Evolutionary conservation across 2,888 invertebrate genomes (phyloP).

Genomic region (Ephialtes manifestator): DNA sequence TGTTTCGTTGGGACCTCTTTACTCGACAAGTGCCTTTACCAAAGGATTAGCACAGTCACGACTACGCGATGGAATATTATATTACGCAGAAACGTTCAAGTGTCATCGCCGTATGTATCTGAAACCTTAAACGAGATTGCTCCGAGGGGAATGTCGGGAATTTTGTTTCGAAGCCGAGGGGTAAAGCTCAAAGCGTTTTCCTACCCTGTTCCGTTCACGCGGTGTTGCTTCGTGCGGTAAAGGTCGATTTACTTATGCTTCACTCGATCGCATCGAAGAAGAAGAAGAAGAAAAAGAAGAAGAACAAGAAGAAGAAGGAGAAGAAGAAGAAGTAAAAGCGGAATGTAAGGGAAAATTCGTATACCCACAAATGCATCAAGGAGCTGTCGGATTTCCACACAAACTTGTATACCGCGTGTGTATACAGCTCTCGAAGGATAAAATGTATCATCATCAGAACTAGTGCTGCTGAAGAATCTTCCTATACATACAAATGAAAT

Average conservation of each 20-base stretch:
- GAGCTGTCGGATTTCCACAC: slow-evolving; percentile 63
- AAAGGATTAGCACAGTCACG: slow-evolving; percentile 8
- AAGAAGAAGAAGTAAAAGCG: slow-evolving; percentile 14
- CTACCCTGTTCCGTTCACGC: not conserved
- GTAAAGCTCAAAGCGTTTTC: not conserved
- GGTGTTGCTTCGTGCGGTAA: not conserved
- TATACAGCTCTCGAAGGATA: slow-evolving; percentile 13
- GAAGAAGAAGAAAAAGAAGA: not conserved
- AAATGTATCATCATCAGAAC: slow-evolving; percentile 31
- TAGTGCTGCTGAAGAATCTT: slow-evolving; percentile 53
- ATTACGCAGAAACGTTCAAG: slow-evolving; percentile 9
- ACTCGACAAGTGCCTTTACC: not conserved
- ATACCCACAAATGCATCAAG: slow-evolving; percentile 54
- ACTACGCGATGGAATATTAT: slow-evolving; percentile 9
- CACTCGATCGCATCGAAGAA: not conserved
- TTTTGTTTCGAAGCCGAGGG: not conserved
- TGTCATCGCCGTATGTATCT: not conserved
- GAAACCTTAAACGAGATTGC: not conserved
- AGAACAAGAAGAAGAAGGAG: no score
- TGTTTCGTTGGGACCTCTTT: slow-evolving; percentile 10
- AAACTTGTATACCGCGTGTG: not conserved
- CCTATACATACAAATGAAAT: slow-evolving; percentile 60
- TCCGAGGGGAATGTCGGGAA: slow-evolving; percentile 1
- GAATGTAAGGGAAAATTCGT: slow-evolving; percentile 42
- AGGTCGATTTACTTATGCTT: slow-evolving; percentile 26